These are phyloP conservation scores for Zoanthus gigantus DNA, from an alignment of 92 coral and sea anemone genomes.

Conservation along the genomic window DNA sequence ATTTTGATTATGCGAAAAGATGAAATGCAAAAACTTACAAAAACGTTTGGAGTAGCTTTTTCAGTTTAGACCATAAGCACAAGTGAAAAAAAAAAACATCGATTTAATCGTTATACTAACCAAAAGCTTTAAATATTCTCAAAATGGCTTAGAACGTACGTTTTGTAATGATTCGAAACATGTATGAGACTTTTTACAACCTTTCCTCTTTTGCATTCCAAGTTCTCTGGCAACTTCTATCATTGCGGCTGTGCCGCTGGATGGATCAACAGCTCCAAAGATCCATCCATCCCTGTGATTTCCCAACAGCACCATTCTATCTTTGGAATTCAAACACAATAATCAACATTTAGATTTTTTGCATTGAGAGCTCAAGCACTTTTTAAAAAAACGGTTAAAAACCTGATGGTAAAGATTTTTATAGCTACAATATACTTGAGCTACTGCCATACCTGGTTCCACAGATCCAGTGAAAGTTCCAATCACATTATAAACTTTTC, in stretches of 20 bases:
- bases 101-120: not conserved
- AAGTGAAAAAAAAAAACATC: too few species aligned
- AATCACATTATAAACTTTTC: constrained; percentile 71
- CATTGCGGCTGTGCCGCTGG: constrained; percentile 90
- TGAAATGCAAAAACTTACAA: too few species aligned
- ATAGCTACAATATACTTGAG: not conserved
- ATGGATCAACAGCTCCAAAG: constrained; percentile 90
- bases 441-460: constrained; percentile 70
- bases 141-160: not conserved
- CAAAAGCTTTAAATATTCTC: not conserved
- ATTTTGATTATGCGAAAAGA: too few species aligned
- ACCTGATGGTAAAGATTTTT: not conserved
- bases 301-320: constrained; percentile 87
- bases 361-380: not conserved
- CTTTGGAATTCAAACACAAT: constrained; percentile 32
- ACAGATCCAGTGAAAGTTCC: constrained; percentile 71
- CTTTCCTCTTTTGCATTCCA: constrained; percentile 59
- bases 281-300: constrained; percentile 93
- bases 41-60: too few species aligned
- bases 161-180: not conserved
- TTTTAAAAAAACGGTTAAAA: not conserved
- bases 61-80: too few species aligned
- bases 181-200: not conserved
- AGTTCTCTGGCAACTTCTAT: constrained; percentile 82
- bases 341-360: not conserved